Evolutionary conservation across 2,888 invertebrate species (phyloP), one percentile per base, ranked within the genome.

Genomic region (Luperina testacea): DNA sequence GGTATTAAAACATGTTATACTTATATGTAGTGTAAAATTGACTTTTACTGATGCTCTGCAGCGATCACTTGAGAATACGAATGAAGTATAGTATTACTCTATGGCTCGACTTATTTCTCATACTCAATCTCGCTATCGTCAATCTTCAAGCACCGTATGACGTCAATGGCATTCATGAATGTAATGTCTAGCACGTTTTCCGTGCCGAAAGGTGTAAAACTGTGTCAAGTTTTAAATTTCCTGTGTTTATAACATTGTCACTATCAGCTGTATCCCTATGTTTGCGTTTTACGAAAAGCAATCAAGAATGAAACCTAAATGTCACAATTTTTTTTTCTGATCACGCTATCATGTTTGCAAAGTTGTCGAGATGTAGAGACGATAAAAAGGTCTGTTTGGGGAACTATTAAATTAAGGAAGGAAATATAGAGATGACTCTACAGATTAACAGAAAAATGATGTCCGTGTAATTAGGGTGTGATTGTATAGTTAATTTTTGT

Each of bases 401-500:
- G 45, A 15, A 59, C 11, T 42, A 11, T 13, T 51, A 64, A 15
- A 24, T 57, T 38, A 20, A 2, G 3, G 38, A 59, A n/a, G 1
- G n/a, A 48, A 69, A 45, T 42, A 42, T 63, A 53, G 48, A 38
- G 67, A 63, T 53, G 32, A 8, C 2, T 72, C 17, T 42, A 53
- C 27, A n/a, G 32, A 27, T 64, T 27, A 8, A 38, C 17, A 27
- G 20, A 17, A 69, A n/a, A 57, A 77, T 64, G 0, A 45, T 53
- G 45, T 68, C 48, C 42, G 20, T 42, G 42, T 87, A 67, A 72
- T 79, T 72, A 82, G 71, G 72, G 65, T 80, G 73, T 80, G 82
- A 81, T 85, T 69, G 76, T 70, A 76, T 48, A 75, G 78, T 81
- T 85, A 81, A 87, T 90, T 90, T 89, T 87, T 87, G 85, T 86